Evolutionary conservation across 2,113 vertebrate species (phyloP).

Genomic region (Donacobius atricapilla): DNA sequence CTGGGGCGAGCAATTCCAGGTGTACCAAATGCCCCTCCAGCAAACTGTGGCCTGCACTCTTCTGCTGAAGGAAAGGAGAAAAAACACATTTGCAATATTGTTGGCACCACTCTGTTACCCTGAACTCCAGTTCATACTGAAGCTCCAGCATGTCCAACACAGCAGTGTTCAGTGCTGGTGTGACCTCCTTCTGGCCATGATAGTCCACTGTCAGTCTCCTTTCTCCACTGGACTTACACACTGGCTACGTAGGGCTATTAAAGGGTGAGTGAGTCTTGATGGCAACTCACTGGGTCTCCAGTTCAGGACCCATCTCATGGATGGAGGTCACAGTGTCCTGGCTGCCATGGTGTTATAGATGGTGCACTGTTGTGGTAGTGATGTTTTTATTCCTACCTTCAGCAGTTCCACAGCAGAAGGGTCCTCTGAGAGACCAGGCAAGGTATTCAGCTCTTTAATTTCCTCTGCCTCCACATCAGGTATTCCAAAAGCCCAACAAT

Average conservation of each 20-base stretch:
- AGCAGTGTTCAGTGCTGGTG: neutral
- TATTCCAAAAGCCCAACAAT: neutral
- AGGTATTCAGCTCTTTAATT: neutral
- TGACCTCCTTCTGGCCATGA: neutral
- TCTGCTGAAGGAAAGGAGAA: neutral
- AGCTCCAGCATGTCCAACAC: too few species aligned
- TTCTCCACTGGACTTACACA: neutral
- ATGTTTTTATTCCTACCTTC: neutral
- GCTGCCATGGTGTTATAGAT: fast-evolving
- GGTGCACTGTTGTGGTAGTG: too few species aligned
- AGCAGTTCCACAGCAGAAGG: neutral
- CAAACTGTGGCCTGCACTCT: too few species aligned
- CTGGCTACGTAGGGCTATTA: fast-evolving
- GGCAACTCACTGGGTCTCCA: neutral
- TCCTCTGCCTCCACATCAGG: neutral
- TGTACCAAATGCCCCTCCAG: neutral
- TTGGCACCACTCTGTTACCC: neutral
- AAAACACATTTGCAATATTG: neutral
- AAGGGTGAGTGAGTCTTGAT: neutral
- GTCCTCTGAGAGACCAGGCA: neutral
- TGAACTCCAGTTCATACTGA: neutral
- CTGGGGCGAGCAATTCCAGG: neutral
- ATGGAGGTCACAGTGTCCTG: neutral
- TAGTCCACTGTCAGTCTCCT: too few species aligned
- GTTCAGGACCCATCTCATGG: neutral